Evolutionary conservation across 2,113 vertebrate genomes (phyloP).

Genomic region (Neofelis nebulosa): DNA sequence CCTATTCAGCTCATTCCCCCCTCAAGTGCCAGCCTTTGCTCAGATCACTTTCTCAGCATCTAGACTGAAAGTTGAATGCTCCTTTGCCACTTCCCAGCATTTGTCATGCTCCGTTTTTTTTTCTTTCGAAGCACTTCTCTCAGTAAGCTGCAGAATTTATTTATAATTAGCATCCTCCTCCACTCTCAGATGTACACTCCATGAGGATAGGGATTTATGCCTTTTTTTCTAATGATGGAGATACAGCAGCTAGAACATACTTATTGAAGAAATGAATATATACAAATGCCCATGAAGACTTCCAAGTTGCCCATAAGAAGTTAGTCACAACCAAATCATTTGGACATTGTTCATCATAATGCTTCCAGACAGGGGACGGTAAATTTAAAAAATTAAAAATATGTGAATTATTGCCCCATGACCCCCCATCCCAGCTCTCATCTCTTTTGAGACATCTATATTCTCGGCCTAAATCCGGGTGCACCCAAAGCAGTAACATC

Average conservation of each 20-base stretch:
- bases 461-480: neutral
- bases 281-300: neutral
- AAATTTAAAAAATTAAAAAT: neutral
- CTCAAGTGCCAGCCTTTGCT: neutral
- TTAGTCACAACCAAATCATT: neutral
- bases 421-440: neutral
- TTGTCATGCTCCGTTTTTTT: neutral
- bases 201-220: neutral
- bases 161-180: neutral
- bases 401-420: neutral
- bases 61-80: neutral
- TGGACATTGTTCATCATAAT: neutral
- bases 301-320: neutral
- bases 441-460: neutral
- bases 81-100: neutral
- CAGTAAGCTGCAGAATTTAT: neutral
- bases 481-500: neutral
- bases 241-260: neutral
- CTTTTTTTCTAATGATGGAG: neutral
- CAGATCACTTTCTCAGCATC: neutral
- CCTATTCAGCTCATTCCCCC: neutral
- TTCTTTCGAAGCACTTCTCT: neutral
- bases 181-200: neutral
- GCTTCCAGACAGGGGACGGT: neutral
- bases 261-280: neutral